Evolutionary conservation across 1,140 invertebrate species (phyloP).

Genomic region (Ceratina japonica): DNA sequence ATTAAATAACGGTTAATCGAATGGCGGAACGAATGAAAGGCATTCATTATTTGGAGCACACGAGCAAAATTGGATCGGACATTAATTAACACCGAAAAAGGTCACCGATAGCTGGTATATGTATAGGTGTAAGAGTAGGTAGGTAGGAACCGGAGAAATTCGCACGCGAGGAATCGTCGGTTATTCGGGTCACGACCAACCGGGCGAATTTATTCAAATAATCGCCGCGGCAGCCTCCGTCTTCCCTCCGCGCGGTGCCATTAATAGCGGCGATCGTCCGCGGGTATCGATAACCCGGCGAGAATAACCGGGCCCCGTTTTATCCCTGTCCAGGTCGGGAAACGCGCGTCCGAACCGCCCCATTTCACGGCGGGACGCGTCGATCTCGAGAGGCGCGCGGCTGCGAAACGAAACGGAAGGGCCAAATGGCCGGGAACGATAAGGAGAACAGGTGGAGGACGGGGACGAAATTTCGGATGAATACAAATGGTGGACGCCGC

Average conservation of each 20-base stretch:
- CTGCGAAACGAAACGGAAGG: not conserved
- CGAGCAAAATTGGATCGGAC: not conserved
- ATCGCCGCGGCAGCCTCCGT: constrained; percentile 16
- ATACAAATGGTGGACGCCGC: too few relatives aligned
- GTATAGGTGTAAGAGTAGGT: too few relatives aligned
- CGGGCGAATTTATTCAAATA: constrained; percentile 35
- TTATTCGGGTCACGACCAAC: constrained; percentile 31
- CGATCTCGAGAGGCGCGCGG: not conserved
- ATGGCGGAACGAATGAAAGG: too few relatives aligned
- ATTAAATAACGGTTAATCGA: too few relatives aligned
- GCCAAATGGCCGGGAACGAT: not conserved
- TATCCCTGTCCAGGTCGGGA: not conserved
- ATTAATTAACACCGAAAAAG: constrained; percentile 11
- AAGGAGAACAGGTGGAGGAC: not conserved
- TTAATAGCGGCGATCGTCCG: constrained; percentile 28
- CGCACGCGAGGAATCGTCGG: not conserved
- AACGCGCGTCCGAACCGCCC: not conserved
- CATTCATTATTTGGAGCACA: not conserved
- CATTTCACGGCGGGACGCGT: not conserved
- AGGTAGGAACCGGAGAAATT: constrained; percentile 4
- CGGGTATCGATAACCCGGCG: constrained; percentile 27
- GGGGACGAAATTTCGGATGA: too few relatives aligned
- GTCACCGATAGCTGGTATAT: not conserved
- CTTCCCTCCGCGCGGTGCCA: not conserved
- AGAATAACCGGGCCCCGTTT: constrained; percentile 28